Evolutionary conservation across 1,140 invertebrate species (phyloP), one percentile per base, ranked within the genome.

Genomic region (Drosophila tropicalis): DNA sequence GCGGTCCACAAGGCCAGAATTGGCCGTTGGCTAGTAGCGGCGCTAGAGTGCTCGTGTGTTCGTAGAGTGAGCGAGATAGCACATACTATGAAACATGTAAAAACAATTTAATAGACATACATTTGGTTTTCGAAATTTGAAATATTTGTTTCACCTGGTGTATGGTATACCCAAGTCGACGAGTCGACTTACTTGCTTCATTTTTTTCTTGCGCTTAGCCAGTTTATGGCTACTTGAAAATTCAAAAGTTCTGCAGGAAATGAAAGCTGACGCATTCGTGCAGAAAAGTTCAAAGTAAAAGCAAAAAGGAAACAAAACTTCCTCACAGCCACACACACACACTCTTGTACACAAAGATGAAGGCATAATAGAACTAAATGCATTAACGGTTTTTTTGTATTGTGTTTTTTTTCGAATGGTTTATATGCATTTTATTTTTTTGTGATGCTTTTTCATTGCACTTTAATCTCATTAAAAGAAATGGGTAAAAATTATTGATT

Each of bases 241-340:
- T 70, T 72, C 75, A 72, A 76, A 87, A 87, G 83, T 87, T 85
- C 63, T 66, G 68, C 70, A 69, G 83, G 56, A 85, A 85, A 85
- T 76, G 70, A 76, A 87, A 87, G 83, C 78, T 85, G 74, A 70
- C 79, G 82, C 78, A 80, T 86, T 85, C 81, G 81, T 85, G 81
- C 71, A 81, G 81, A 84, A 84, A 84, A 86, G 67, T 85, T 74
- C 69, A 40, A 67, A 68, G 58, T 63, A 63, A 51, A 22, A 69
- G 51, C 76, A 67, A 74, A n/a, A 79, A 57, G 34, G 40, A 41
- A 19, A 13, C 12, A 58, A 57, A 72, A 58, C 47, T 40, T 29
- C 9, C 25, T n/a, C 56, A 17, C 54, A 57, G n/a, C 47, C n/a
- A 19, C 7, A 19, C 15, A 7, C 44, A 19, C 15, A 17, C 15